Percentiles rank a stretch among this genome's conserved stretches.
phyloP scores from a whole-genome alignment of 2,113 vertebrate species.

The Vulpes ferrilata region DNA sequence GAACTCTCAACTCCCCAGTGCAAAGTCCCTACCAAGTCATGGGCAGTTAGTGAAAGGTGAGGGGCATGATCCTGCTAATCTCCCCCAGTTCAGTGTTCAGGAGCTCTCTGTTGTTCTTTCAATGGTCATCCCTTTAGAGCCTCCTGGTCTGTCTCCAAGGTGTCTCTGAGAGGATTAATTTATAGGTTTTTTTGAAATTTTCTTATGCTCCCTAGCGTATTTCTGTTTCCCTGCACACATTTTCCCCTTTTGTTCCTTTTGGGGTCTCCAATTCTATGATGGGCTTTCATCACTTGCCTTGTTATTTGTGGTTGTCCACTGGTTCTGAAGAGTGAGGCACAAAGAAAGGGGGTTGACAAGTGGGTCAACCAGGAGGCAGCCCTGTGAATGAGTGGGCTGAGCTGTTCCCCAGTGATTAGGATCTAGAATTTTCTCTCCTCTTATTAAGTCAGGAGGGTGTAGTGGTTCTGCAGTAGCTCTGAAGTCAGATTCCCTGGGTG shows the following conservation, averaged over 20 bases:
- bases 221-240: neutral
- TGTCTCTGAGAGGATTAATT: neutral
- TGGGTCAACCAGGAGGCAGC: neutral
- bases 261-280: neutral
- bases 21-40: fast-evolving
- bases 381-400: no score
- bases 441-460: neutral
- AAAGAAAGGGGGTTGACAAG: neutral
- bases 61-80: neutral
- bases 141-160: neutral
- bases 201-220: neutral
- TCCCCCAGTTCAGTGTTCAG: neutral
- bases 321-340: neutral
- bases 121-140: neutral
- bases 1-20: no score
- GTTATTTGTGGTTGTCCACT: neutral
- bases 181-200: neutral
- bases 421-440: neutral
- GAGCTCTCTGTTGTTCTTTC: neutral
- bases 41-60: neutral
- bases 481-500: neutral
- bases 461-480: neutral
- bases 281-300: neutral
- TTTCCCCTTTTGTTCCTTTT: neutral
- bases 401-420: neutral